phyloP scores from a whole-genome alignment of 1,140 invertebrate species.

The Calosoma granatense region DNA sequence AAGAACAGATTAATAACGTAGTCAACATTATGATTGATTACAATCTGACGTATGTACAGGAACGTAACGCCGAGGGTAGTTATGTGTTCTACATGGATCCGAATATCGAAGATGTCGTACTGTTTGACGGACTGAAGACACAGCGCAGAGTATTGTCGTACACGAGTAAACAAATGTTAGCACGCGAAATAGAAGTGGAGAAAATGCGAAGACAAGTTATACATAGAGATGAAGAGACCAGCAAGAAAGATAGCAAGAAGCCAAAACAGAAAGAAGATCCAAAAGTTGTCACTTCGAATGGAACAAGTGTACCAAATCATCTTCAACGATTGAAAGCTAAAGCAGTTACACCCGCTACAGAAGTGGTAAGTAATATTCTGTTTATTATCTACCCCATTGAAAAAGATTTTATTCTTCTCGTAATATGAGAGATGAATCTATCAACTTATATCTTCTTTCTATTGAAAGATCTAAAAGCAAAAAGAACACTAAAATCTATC shows the following conservation, averaged over 20 bases:
- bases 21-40: slow-evolving; percentile 82
- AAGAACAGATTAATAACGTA: slow-evolving; percentile 55
- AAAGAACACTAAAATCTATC: neutral
- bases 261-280: slow-evolving; percentile 3
- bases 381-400: no score
- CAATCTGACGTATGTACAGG: slow-evolving; percentile 77
- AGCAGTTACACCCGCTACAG: slow-evolving; percentile 30
- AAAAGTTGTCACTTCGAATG: neutral
- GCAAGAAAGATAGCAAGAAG: neutral
- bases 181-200: slow-evolving; percentile 64
- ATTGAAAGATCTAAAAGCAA: neutral
- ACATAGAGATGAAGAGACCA: neutral
- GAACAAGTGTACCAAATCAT: slow-evolving; percentile 45
- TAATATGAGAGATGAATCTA: neutral
- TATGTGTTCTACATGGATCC: slow-evolving; percentile 45
- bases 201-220: slow-evolving; percentile 47
- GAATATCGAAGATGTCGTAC: slow-evolving; percentile 35
- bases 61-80: slow-evolving; percentile 62
- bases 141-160: slow-evolving; percentile 42
- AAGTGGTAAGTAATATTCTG: slow-evolving; percentile 33
- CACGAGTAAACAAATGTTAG: slow-evolving; percentile 64
- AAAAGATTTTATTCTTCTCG: neutral
- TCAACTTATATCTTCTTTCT: neutral
- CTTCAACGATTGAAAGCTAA: slow-evolving; percentile 52
- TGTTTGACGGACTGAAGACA: slow-evolving; percentile 27